These are phyloP conservation scores for Drosophila lacteicornis DNA, from an alignment of 1,140 invertebrate species.

Conservation along the genomic window DNA sequence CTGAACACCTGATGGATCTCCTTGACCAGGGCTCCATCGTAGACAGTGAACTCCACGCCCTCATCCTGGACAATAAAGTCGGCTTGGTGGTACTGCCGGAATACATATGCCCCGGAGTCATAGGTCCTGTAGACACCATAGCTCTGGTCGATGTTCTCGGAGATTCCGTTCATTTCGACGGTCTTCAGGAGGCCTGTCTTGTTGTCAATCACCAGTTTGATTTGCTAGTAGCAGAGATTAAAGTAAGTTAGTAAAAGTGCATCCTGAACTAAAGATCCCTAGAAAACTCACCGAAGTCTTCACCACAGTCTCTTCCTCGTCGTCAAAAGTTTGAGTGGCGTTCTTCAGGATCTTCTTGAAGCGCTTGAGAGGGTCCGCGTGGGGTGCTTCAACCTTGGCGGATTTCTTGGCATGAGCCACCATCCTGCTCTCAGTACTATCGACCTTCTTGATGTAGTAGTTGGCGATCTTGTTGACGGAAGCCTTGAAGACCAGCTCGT, in stretches of 20 bases:
- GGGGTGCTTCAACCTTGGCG: not conserved
- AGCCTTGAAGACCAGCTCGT: slow-evolving; percentile 89
- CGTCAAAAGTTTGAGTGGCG: slow-evolving; percentile 14
- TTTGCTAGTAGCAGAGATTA: slow-evolving; percentile 11
- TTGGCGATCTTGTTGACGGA: slow-evolving; percentile 67
- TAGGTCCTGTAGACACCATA: slow-evolving; percentile 91
- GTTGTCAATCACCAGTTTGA: slow-evolving; percentile 58
- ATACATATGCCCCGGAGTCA: slow-evolving; percentile 95
- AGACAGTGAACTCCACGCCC: slow-evolving; percentile 85
- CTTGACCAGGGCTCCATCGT: slow-evolving; percentile 89
- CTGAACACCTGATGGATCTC: slow-evolving; percentile 93
- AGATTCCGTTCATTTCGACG: slow-evolving; percentile 86
- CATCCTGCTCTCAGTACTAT: not conserved
- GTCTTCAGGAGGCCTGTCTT: slow-evolving; percentile 86
- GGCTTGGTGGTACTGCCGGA: slow-evolving; percentile 88
- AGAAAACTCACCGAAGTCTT: slow-evolving; percentile 51
- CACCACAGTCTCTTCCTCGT: slow-evolving; percentile 44
- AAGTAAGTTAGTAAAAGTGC: not conserved
- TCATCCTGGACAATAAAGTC: slow-evolving; percentile 81
- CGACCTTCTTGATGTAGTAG: slow-evolving; percentile 56
- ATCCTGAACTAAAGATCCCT: no score
- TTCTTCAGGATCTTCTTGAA: slow-evolving; percentile 32
- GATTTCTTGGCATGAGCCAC: slow-evolving; percentile 1
- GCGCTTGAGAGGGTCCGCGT: slow-evolving; percentile 2
- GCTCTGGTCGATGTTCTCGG: slow-evolving; percentile 86